phyloP scores from a whole-genome alignment of 2,797 vertebrate genomes.

The Sebastes steindachneri region DNA sequence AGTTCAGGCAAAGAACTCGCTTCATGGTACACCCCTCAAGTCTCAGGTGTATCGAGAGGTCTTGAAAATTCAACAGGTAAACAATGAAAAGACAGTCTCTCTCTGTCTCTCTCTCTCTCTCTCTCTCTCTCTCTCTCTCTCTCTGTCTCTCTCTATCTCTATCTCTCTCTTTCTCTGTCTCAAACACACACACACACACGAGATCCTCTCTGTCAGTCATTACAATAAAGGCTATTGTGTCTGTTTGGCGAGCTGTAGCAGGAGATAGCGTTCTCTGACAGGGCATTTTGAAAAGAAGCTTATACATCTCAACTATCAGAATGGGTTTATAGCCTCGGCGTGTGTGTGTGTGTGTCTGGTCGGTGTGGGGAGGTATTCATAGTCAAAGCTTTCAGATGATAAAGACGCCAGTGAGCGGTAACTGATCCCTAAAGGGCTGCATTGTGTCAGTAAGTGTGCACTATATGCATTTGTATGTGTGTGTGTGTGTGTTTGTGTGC shows the following conservation, averaged over 20 bases:
- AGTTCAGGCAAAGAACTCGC: background rate
- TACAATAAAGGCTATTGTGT: slow-evolving; percentile 52
- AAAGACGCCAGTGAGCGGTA: slow-evolving; percentile 67
- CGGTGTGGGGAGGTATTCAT: slow-evolving; percentile 37
- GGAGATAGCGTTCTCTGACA: slow-evolving; percentile 52
- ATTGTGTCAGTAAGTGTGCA: slow-evolving; percentile 48
- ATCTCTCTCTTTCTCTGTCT: background rate
- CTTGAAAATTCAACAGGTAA: slow-evolving; percentile 48
- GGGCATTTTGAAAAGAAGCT: slow-evolving; percentile 57
- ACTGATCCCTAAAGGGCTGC: slow-evolving; percentile 72
- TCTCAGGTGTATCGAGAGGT: slow-evolving; percentile 8
- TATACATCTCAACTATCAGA: slow-evolving; percentile 54
- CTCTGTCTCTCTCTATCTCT: background rate
- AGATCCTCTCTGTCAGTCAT: slow-evolving; percentile 46
- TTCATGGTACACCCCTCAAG: background rate
- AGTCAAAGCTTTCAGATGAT: slow-evolving; percentile 59
- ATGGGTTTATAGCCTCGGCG: slow-evolving; percentile 6
- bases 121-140: background rate
- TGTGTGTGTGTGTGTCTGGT: background rate
- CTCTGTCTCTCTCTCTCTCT: background rate
- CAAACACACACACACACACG: background rate
- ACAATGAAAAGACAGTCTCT: background rate
- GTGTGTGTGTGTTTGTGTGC: background rate
- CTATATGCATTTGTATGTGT: background rate
- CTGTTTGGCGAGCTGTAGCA: slow-evolving; percentile 44